Base-by-base conservation (phyloP, 2,888 invertebrate species). In the Limnephilus rhombicus region DNA sequence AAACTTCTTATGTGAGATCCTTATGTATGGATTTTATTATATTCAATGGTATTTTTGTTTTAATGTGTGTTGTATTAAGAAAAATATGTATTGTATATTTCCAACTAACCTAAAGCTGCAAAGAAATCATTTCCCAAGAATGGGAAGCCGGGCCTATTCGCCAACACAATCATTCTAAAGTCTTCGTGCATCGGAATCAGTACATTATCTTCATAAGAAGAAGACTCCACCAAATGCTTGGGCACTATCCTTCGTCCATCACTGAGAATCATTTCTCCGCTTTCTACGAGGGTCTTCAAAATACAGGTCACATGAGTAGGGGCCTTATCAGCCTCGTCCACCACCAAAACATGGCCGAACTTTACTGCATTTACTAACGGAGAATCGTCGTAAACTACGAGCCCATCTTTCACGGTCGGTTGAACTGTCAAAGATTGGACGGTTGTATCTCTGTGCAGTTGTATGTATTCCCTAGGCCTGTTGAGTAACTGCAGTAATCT, bases 261-360 rank as follows among this genome's bases (percentile, higher is more conserved):
- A 82, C 99, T 98, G 3, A 99, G 95, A 94, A 98, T 97, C 99
- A 99, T 99, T 95, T 99, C 98, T 0, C 99, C 99, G 94, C 98
- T 98, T 95, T 99, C 99, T 0, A 99, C 98, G n/a, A 99, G 96
- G 7, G 99, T 99, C 95, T 99, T 99, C 82, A 99, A 95, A 94
- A 99, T 98, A 95, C 99, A 99, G 0, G 99, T 99, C 0, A 99
- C 99, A 94, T 99, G 99, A 0, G 99, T 99, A 0, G 99, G 99
- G 0, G 99, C 99, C 95, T 99, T 99, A 95, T 99, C 99, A 0
- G 99, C 99, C 95, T 99, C 99, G 94, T 99, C 99, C 0, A 99
- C 97, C 0, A 99, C 98, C 91, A 99, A 96, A 13, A 99, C 98
- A 94, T 98, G 98, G 0, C 99, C 99, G 92, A 96, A 95, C 95